Evolutionary conservation across 2,888 invertebrate genomes (phyloP), one percentile per base, ranked within the genome.

Genomic region (Heliothis peltigera): DNA sequence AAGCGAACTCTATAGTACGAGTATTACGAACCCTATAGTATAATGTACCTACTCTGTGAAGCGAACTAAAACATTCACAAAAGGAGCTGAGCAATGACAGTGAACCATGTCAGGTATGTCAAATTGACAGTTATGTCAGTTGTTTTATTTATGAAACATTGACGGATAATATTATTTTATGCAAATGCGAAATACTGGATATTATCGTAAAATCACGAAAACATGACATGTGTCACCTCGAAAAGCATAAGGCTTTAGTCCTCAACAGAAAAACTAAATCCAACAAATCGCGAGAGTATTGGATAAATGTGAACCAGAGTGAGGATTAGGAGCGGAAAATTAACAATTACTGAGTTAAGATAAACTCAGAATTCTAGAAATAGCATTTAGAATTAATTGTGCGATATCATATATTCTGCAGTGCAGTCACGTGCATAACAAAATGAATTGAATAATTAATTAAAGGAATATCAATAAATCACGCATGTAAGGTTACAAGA

Each of bases 31-130:
- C n/a, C n/a, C n/a, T n/a, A n/a, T n/a, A n/a, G n/a, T n/a, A n/a
- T n/a, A n/a, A n/a, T n/a, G n/a, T n/a, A n/a, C n/a, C n/a, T n/a
- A n/a, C n/a, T n/a, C n/a, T n/a, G n/a, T n/a, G n/a, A n/a, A n/a
- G n/a, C n/a, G n/a, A n/a, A n/a, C n/a, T n/a, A n/a, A n/a, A n/a
- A n/a, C 71, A 66, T 75, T 75, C 76, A 79, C 63, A 81, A 77
- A 81, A 70, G 82, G 65, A 76, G 70, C 58, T 72, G 0, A 28
- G 28, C 83, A 86, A 84, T 84, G 69, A 73, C 70, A 79, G 77
- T 75, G 70, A 81, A 80, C 77, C 72, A 77, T 77, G 77, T 79
- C 67, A 82, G 84, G 75, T 71, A 22, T 78, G 68, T 74, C 80
- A 78, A 75, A 75, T 78, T 81, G 70, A 71, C 68, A 73, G n/a